A percentile compares a stretch with the other conserved stretches of the same genome.
phyloP scores from a whole-genome alignment of 2,797 vertebrate genomes.

The Falco concolor region DNA sequence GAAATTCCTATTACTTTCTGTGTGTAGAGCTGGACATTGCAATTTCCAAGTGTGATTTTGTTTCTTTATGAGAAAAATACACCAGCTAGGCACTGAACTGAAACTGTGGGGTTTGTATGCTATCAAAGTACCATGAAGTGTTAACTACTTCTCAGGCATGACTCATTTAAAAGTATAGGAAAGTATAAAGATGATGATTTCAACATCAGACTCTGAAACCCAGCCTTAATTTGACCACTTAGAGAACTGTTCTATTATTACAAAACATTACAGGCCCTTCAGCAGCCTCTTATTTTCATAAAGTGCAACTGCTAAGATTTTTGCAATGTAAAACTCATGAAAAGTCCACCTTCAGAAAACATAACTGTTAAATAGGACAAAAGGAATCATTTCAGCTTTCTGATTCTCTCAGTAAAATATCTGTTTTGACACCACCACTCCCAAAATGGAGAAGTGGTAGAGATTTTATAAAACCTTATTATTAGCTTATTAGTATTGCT shows the following conservation, averaged over 20 bases:
- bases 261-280: not conserved
- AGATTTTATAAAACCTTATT: not conserved
- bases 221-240: not conserved
- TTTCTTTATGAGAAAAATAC: not conserved
- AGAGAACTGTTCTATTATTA: not conserved
- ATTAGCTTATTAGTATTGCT: slow-evolving; percentile 4
- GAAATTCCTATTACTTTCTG: not conserved
- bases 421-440: not conserved
- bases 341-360: not conserved
- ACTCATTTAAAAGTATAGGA: not conserved
- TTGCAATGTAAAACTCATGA: not conserved
- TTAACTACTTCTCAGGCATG: not conserved
- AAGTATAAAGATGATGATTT: not conserved
- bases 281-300: not conserved
- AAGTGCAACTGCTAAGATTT: not conserved
- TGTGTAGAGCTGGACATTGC: not conserved
- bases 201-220: not conserved
- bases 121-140: not conserved
- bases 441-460: not conserved
- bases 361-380: not conserved
- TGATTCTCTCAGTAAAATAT: not conserved
- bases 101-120: not conserved
- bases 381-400: not conserved
- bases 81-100: not conserved
- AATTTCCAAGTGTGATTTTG: not conserved